Evolutionary conservation across 1,140 invertebrate species (phyloP).

Genomic region (Aphidius gifuensis): DNA sequence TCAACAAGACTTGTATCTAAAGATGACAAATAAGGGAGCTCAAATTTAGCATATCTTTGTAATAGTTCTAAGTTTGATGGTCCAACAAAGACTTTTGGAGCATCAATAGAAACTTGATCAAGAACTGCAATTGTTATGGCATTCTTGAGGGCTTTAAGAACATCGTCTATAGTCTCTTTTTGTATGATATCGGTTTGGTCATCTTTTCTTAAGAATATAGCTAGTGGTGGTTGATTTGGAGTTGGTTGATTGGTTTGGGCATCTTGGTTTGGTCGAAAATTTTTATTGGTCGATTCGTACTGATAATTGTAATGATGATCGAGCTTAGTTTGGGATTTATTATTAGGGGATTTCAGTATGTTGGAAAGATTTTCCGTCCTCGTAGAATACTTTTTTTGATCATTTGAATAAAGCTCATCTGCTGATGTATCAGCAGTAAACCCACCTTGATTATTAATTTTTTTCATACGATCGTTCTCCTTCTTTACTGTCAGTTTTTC

Average conservation of each 20-base stretch:
- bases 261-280: constrained; percentile 25
- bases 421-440: constrained; percentile 1
- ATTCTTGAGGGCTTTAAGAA: constrained; percentile 65
- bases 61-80: constrained; percentile 70
- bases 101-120: constrained; percentile 64
- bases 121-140: constrained; percentile 73
- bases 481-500: constrained; percentile 22
- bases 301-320: constrained; percentile 1
- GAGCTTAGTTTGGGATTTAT: constrained; percentile 11
- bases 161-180: constrained; percentile 63
- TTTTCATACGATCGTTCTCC: constrained; percentile 23
- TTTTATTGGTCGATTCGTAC: constrained; percentile 10
- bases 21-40: constrained; percentile 75
- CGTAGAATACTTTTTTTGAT: constrained; percentile 23
- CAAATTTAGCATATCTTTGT: constrained; percentile 73
- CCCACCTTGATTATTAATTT: constrained; percentile 21
- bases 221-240: constrained; percentile 76
- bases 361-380: constrained; percentile 12
- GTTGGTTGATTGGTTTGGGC: constrained; percentile 37
- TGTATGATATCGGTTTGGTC: constrained; percentile 43
- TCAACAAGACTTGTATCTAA: constrained; percentile 69
- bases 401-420: constrained; percentile 7
- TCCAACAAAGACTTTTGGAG: constrained; percentile 76
- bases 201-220: constrained; percentile 68
- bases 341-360: constrained; percentile 7